Base-by-base conservation (phyloP, 2,888 invertebrate species). In the Philereme transversata region DNA sequence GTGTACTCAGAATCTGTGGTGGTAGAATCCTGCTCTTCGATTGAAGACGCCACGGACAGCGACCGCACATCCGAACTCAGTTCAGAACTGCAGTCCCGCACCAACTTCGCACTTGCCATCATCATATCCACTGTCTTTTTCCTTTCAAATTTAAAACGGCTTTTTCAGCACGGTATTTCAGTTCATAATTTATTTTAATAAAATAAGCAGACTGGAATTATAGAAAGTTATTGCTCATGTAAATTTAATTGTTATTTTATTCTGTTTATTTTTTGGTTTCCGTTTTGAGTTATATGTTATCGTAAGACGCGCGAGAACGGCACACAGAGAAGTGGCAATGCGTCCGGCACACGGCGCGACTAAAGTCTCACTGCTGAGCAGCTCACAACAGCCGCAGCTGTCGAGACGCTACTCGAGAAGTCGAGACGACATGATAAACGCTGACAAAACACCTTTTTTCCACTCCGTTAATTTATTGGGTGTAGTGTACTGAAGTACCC, bases 1-100 rank as follows among this genome's bases (percentile, higher is more conserved):
- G 93, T 93, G 77, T 90, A 93, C 57, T 93, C 93, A 0, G 93
- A 93, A 65, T 93, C 93, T 9, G 93, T 93, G 65, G 93, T 90
- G 63, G 92, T 90, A 56, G 93, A 93, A 34, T 93, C 93, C 71
- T 92, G 93, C 70, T 93, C 93, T 73, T 93, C 93, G 48, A 91
- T 93, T 38, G 93, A 93, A 33, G 93, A 93, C 5, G 93, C 88
- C 70, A 92, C 86, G 48, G 92, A 92, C 57, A 92, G 77, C 49
- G 92, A 93, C 62, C 93, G 81, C 70, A 92, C 87, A 60, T 93
- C 93, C 9, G 92, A 88, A 70, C 92, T 88, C 68, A 93, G 78
- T 62, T 93, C 93, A 59, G 92, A 90, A 78, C 92, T 92, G 77
- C 92, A 92, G 77, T 93, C 92, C 78, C 93, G 82, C 82, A 92